These are phyloP conservation scores for Conger conger DNA, from an alignment of 2,113 vertebrate genomes.

Conservation along the genomic window DNA sequence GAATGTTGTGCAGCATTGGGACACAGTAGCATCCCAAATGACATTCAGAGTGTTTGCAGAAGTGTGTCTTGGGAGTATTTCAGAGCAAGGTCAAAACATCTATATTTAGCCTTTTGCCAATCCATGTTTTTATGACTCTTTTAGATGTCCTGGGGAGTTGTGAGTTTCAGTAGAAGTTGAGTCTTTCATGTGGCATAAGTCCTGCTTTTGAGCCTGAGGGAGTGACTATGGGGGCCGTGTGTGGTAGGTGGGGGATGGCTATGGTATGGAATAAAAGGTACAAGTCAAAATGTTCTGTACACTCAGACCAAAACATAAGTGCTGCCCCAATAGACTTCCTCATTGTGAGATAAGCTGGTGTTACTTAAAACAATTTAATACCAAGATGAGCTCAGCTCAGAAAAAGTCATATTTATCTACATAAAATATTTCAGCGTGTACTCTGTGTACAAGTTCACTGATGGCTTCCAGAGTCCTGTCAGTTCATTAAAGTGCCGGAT, in stretches of 20 bases:
- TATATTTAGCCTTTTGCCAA: neutral
- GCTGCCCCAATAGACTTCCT: conserved; percentile 8
- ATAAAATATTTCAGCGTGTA: neutral
- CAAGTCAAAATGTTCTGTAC: neutral
- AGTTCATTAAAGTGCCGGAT: neutral
- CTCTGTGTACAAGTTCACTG: neutral
- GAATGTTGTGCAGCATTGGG: neutral
- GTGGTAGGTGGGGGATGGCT: neutral
- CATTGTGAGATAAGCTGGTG: neutral
- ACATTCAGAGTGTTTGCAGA: neutral
- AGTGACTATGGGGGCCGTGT: neutral
- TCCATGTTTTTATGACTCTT: neutral
- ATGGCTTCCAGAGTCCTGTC: neutral
- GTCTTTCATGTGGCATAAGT: neutral
- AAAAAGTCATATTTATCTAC: too few species aligned
- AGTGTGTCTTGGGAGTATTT: neutral
- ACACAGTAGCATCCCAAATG: neutral
- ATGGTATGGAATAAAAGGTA: neutral
- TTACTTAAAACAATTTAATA: neutral
- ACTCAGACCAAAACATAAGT: neutral
- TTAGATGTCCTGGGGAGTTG: neutral
- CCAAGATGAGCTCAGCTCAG: neutral
- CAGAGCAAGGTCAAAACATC: neutral
- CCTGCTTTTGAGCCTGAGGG: neutral
- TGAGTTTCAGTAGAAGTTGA: neutral